Evolutionary conservation across 2,888 invertebrate genomes (phyloP), one percentile per base, ranked within the genome.

Genomic region (Cataglyphis cursor): DNA sequence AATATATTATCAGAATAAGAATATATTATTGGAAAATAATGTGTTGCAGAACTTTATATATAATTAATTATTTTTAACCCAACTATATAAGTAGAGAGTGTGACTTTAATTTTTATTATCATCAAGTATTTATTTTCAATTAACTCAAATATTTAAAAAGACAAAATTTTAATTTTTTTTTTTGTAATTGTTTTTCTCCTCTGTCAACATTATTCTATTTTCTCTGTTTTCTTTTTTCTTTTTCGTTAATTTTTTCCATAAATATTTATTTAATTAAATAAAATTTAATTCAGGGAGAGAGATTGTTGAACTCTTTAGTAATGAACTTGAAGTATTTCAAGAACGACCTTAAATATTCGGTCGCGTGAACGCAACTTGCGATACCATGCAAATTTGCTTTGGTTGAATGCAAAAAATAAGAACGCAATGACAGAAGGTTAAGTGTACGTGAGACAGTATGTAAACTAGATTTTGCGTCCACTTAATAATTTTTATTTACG

Each of bases 391-490:
- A 70, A 78, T 57, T 44, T 70, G 21, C 10, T 44, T 31, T 21
- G 8, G 31, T 57, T 68, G 12, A 4, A 57, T 57, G 21, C 0
- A 15, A 21, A 0, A 3, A 3, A 28, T 10, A 59, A 61, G 24
- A 35, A 8, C 18, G 24, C 31, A 44, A 35, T 44, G 35, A 15
- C 9, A 6, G 28, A 24, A 78, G 72, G 18, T 35, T 35, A 72
- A 78, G 8, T 61, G 24, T 66, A 65, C 10, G 31, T 1, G 24
- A 28, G 41, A 72, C 10, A 70, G 1, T 15, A 10, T 0, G 10
- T n/a, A 70, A 78, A 59, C 35, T 61, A 80, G 72, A 72, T 72
- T 15, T 21, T 24, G 10, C 1, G 38, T 75, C 38, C 31, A 61
- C 12, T 24, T 44, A 44, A 18, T 70, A 44, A 78, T 61, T 24